Evolutionary conservation across 2,797 vertebrate species (phyloP).

Genomic region (Pampus argenteus): DNA sequence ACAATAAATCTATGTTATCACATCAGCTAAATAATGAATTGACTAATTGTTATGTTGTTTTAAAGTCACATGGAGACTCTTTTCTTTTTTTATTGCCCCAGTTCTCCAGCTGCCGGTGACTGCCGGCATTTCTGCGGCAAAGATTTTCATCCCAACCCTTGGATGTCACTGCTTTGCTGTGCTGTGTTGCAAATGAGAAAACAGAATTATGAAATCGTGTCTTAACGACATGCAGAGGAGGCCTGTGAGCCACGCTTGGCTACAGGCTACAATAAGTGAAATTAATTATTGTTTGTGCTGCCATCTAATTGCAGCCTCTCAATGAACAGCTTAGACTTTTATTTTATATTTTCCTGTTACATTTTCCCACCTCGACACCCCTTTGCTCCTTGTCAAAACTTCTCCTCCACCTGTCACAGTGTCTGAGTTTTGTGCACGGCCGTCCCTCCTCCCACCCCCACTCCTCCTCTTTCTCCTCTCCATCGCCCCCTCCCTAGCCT

Average conservation of each 20-base stretch:
- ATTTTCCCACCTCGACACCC: slow-evolving; percentile 61
- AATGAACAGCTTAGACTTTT: slow-evolving; percentile 27
- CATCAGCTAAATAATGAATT: slow-evolving; percentile 6
- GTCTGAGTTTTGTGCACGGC: slow-evolving; percentile 45
- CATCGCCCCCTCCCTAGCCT: slow-evolving; percentile 62
- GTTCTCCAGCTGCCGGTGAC: slow-evolving; percentile 26
- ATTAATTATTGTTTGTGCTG: slow-evolving; percentile 72
- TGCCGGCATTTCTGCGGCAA: neutral
- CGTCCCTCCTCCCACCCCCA: slow-evolving; percentile 12
- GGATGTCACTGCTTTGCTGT: slow-evolving; percentile 52
- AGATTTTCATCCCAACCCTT: slow-evolving; percentile 30
- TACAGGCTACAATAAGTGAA: slow-evolving; percentile 65
- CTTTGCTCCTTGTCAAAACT: slow-evolving; percentile 81
- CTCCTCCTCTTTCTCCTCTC: slow-evolving; percentile 49
- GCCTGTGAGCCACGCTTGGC: slow-evolving; percentile 45
- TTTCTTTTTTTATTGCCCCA: neutral
- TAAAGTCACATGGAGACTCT: neutral
- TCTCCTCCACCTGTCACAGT: slow-evolving; percentile 80
- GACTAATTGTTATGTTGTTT: neutral
- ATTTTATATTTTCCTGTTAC: slow-evolving; percentile 12
- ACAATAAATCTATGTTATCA: neutral
- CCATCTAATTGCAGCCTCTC: slow-evolving; percentile 63
- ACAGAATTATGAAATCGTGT: slow-evolving; percentile 49
- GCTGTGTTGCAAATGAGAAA: slow-evolving; percentile 61
- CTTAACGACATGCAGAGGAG: slow-evolving; percentile 44